These are phyloP conservation scores for Xyliphius kryptos DNA, from an alignment of 2,113 vertebrate species.

Conservation along the genomic window DNA sequence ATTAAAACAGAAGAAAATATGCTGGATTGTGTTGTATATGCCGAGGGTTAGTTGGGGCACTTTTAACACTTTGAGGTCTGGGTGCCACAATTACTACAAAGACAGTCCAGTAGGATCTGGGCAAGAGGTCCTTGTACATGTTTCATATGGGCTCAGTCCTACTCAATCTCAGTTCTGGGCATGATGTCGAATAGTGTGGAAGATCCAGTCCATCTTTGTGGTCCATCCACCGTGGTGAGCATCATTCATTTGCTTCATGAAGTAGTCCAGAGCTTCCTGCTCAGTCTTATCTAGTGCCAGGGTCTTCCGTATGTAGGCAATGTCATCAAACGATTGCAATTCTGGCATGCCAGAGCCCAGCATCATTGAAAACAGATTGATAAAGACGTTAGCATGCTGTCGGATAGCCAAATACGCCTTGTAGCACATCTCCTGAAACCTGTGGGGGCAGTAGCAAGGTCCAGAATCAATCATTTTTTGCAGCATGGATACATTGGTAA, in stretches of 20 bases:
- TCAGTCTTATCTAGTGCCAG: constrained; percentile 86
- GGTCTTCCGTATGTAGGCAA: constrained; percentile 92
- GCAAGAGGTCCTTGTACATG: no score
- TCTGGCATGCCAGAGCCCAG: constrained; percentile 72
- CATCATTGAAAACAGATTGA: constrained; percentile 63
- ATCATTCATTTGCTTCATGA: no score
- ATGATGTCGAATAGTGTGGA: constrained; percentile 96
- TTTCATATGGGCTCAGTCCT: neutral
- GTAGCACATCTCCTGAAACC: constrained; percentile 66
- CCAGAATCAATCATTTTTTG: no score
- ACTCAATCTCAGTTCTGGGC: constrained; percentile 86
- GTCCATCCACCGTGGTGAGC: constrained; percentile 98
- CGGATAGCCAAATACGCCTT: constrained; percentile 60
- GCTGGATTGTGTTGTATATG: no score
- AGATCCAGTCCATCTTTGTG: constrained; percentile 99
- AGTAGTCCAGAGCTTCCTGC: constrained; percentile 96
- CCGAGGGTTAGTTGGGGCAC: no score
- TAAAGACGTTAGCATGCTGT: constrained; percentile 59
- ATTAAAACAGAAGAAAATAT: no score
- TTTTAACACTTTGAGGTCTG: constrained; percentile 41
- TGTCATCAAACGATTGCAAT: constrained; percentile 94
- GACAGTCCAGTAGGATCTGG: constrained; percentile 7
- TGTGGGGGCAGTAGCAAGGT: no score
- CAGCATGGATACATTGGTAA: no score
- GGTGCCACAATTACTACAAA: constrained; percentile 19